phyloP scores from a whole-genome alignment of 2,888 invertebrate species.

The Drosophila neonasuta region DNA sequence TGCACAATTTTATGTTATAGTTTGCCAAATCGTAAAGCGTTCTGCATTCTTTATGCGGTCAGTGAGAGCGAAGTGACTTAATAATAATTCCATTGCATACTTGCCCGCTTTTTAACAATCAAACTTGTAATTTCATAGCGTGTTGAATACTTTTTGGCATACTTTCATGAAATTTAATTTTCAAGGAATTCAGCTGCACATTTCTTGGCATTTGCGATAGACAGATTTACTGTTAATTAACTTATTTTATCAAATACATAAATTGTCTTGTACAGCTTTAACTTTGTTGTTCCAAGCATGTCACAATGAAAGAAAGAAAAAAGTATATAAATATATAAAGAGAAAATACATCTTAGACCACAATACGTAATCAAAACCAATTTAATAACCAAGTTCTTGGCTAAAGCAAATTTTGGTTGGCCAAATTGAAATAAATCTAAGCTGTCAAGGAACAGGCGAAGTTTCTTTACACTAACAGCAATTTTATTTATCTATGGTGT shows the following conservation, averaged over 20 bases:
- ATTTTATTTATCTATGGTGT: no score
- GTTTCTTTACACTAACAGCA: background rate
- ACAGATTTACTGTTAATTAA: constrained; percentile 33
- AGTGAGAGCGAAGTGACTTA: background rate
- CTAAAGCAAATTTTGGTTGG: background rate
- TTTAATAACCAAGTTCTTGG: background rate
- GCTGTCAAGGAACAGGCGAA: background rate
- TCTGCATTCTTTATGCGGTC: background rate
- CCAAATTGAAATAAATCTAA: background rate
- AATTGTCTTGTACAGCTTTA: background rate
- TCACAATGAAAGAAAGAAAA: background rate
- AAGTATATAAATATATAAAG: background rate
- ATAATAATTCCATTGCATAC: constrained; percentile 16
- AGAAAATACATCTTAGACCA: constrained; percentile 3
- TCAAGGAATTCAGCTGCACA: constrained; percentile 15
- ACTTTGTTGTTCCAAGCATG: background rate
- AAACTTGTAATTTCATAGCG: constrained; percentile 7
- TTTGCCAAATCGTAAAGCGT: constrained; percentile 1
- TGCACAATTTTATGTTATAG: constrained; percentile 7
- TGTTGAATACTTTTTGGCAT: constrained; percentile 23
- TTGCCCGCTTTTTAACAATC: background rate
- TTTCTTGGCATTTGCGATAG: constrained; percentile 6
- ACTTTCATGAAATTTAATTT: constrained; percentile 18
- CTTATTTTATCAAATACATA: background rate
- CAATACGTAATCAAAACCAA: background rate